Conservation (phyloP, 2,797 vertebrate species). For the Monodelphis domestica region DNA sequence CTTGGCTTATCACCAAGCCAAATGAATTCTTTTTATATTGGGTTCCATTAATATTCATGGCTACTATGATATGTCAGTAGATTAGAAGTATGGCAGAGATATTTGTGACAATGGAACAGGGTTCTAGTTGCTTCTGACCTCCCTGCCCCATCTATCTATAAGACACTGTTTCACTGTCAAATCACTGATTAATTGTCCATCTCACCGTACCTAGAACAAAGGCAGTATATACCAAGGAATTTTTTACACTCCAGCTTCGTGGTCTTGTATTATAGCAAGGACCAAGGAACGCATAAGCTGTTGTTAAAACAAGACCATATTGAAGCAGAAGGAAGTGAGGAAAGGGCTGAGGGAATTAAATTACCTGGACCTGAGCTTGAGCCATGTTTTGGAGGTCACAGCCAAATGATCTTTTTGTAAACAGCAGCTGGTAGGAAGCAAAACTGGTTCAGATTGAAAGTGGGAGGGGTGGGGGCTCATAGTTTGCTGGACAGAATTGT, state of each 20-base stretch:
- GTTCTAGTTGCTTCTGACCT: conserved; percentile 16
- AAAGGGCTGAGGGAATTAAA: neutral
- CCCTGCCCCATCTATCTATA: neutral
- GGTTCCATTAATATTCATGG: conserved; percentile 25
- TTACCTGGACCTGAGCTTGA: neutral
- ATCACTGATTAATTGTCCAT: neutral
- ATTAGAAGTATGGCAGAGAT: neutral
- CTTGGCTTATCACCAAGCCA: neutral
- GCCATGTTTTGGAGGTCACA: neutral
- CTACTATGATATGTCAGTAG: neutral
- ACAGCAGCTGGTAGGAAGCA: neutral
- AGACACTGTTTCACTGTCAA: neutral
- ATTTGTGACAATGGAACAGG: neutral
- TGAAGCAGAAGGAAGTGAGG: neutral
- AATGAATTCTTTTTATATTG: neutral
- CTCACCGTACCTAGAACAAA: neutral
- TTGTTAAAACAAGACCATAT: neutral
- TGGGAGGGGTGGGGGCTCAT: neutral
- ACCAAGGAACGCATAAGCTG: neutral
- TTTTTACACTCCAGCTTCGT: conserved; percentile 50
- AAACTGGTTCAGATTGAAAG: neutral
- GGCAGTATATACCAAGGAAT: neutral
- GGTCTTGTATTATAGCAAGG: neutral
- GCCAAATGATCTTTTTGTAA: neutral
- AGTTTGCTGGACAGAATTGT: neutral